Base-by-base conservation (phyloP, 2,113 vertebrate genomes). In the Alexandromys fortis region DNA sequence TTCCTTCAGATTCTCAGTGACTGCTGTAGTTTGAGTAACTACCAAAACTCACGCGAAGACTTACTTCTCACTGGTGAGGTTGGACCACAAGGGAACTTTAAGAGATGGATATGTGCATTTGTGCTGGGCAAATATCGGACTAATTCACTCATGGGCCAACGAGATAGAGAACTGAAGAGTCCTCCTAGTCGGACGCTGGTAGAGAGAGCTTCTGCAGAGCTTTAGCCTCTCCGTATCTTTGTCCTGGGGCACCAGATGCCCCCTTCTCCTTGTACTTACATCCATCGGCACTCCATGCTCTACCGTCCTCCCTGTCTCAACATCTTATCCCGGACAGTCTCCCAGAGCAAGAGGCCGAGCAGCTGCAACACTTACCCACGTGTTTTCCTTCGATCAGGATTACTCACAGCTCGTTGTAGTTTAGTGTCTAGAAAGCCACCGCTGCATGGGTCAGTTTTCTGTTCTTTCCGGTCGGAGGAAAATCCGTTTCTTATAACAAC, bases 151-250 rank as follows among this genome's bases (percentile, higher is more conserved):
- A 30, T 6, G 73, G 22, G 22, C 1, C 79, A 58, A 19, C 0
- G 38, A 7, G 2, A 76, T 67, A 67, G 35, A 55, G 35, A 30
- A 3, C 7, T 86, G 35, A 47, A 26, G 47, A 21, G 7, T 52
- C 47, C 61, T 76, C 35, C 35, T 35, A 61, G 26, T 38, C 33
- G 35, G 42, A 8, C 16, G 1, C 30, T 22, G 4, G 28, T 14
- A 22, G 21, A 4, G 0, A 22, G 19, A 7, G 0, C 12, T 11
- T 30, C 24, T 70, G 28, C 45, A 28, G 38, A 22, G 55, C n/a
- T 42, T 47, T 58, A 72, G 33, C 33, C 1, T 49, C 49, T 77
- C 26, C 52, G 28, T 17, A 8, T 11, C 12, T 1, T 21, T 16
- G 55, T 19, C 72, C 87, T 77, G 4, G 70, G 45, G 1, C 61